Evolutionary conservation across 2,113 vertebrate genomes (phyloP).

Genomic region (Cygnus buccinator): DNA sequence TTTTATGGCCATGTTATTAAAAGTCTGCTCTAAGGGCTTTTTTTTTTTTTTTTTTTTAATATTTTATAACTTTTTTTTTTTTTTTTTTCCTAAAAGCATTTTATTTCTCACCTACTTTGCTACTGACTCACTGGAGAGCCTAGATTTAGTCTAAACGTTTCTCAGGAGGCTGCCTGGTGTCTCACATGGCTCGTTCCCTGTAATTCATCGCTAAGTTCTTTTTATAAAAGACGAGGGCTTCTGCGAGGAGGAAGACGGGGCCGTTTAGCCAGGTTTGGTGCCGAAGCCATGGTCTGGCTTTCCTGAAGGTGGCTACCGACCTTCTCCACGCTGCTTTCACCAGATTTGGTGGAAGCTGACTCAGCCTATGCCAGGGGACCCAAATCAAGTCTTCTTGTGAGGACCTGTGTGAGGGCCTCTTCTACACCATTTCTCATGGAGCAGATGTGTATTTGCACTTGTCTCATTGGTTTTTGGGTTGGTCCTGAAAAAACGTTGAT

Average conservation of each 20-base stretch:
- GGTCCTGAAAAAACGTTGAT: not conserved
- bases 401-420: not conserved
- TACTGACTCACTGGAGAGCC: constrained; percentile 50
- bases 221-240: not conserved
- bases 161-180: constrained; percentile 26
- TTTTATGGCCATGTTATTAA: constrained; percentile 14
- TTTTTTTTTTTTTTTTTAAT: not conserved
- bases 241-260: not conserved
- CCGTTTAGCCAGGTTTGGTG: not conserved
- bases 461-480: not conserved
- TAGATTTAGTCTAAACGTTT: constrained; percentile 25
- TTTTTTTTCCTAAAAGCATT: not conserved
- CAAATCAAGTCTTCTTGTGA: not conserved
- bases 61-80: too few species aligned
- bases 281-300: not conserved
- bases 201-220: not conserved
- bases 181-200: not conserved
- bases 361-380: not conserved
- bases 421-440: not conserved
- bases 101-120: constrained; percentile 15
- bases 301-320: not conserved
- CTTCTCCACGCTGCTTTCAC: rapidly evolving
- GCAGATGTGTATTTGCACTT: not conserved
- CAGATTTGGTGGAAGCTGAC: not conserved
- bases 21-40: not conserved